phyloP scores from a whole-genome alignment of 23 tunicate species.

The Trididemnum clinides region DNA sequence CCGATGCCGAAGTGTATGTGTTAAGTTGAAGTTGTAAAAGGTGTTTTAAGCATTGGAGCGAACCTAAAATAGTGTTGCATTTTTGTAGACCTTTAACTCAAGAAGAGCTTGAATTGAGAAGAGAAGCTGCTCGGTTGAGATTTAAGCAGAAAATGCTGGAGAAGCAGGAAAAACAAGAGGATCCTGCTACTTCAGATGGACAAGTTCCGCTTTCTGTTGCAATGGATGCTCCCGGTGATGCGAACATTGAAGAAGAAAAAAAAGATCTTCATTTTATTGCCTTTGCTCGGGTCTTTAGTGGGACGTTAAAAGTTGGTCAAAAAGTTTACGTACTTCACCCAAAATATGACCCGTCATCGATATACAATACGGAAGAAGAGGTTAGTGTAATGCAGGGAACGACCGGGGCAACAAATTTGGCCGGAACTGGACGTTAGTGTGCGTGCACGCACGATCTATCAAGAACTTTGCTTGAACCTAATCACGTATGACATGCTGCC shows the following conservation, averaged over 20 bases:
- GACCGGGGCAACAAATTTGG: background rate
- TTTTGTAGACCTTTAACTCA: conserved; percentile 60
- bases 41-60: no score
- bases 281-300: conserved; percentile 95
- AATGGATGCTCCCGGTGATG: background rate
- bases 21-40: no score
- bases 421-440: no score
- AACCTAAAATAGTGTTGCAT: no score
- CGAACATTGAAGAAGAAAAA: background rate
- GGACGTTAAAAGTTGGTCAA: conserved; percentile 78
- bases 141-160: background rate
- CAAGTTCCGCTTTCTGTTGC: background rate
- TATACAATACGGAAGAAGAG: conserved; percentile 15
- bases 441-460: no score
- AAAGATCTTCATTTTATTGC: conserved; percentile 65
- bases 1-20: no score
- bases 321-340: conserved; percentile 81
- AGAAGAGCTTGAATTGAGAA: conserved; percentile 51
- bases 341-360: conserved; percentile 70
- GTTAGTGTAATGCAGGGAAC: no score
- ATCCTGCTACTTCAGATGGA: background rate
- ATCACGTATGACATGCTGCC: no score
- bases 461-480: no score
- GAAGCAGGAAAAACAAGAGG: background rate
- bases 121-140: conserved; percentile 69